These are phyloP conservation scores for Cerceris rybyensis DNA, from an alignment of 2,888 invertebrate species.

Conservation along the genomic window DNA sequence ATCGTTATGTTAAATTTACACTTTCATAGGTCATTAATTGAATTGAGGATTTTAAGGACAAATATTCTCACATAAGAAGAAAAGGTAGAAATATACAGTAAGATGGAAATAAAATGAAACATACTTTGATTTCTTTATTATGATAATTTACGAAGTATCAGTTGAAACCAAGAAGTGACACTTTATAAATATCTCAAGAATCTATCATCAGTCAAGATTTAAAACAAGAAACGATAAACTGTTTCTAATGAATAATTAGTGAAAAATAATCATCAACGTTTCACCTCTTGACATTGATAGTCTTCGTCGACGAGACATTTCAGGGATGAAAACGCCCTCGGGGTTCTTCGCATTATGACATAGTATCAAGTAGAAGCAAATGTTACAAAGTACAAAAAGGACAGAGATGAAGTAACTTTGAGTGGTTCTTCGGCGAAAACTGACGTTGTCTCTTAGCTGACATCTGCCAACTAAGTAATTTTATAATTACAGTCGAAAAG, in stretches of 20 bases:
- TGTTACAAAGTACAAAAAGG: conserved; percentile 8
- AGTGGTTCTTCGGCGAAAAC: conserved; percentile 34
- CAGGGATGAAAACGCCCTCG: conserved; percentile 2
- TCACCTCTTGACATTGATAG: neutral
- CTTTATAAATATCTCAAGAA: too few relatives aligned
- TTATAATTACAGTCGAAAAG: conserved; percentile 18
- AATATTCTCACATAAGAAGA: too few relatives aligned
- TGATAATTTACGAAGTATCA: too few relatives aligned
- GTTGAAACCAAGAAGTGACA: too few relatives aligned
- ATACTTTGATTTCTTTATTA: too few relatives aligned
- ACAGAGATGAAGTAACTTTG: conserved; percentile 28
- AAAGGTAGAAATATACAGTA: too few relatives aligned
- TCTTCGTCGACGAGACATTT: neutral
- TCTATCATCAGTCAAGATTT: too few relatives aligned
- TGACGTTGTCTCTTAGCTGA: conserved; percentile 18
- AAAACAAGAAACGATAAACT: neutral
- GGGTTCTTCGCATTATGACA: neutral
- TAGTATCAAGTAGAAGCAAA: conserved; percentile 16
- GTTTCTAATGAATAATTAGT: conserved; percentile 1
- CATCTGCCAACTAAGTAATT: conserved; percentile 22
- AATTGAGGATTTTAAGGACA: too few relatives aligned
- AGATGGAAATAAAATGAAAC: too few relatives aligned
- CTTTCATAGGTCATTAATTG: too few relatives aligned
- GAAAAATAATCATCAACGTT: conserved; percentile 18
- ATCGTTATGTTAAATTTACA: too few relatives aligned